Percentiles rank a stretch among this genome's conserved stretches.
phyloP scores from a whole-genome alignment of 2,797 vertebrate genomes.

The Potorous gilbertii region DNA sequence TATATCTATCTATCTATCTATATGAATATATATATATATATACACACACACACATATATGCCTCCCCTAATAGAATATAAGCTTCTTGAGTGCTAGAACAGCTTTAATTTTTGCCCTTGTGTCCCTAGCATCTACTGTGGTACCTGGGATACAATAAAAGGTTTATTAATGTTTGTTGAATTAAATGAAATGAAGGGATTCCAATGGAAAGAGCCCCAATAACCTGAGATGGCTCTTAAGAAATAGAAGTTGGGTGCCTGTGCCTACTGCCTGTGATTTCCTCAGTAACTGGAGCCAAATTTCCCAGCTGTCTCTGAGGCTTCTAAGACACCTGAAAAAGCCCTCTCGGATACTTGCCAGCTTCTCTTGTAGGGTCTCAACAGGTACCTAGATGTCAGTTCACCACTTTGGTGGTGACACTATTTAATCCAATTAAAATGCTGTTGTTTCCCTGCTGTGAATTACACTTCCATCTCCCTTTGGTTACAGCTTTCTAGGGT shows the following conservation, averaged over 20 bases:
- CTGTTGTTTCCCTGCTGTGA: conserved; percentile 11
- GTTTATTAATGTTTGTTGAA: neutral
- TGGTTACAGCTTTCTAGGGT: conserved; percentile 19
- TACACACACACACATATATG: neutral
- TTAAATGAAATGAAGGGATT: conserved; percentile 30
- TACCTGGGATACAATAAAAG: neutral
- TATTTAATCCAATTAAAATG: conserved; percentile 1
- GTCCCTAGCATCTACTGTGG: neutral
- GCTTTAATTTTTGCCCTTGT: neutral
- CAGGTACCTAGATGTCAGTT: conserved; percentile 28
- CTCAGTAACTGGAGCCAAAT: conserved; percentile 26
- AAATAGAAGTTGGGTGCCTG: conserved; percentile 58
- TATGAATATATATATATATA: too few relatives aligned
- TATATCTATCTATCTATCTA: too few relatives aligned
- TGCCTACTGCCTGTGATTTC: conserved; percentile 52
- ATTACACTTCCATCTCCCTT: conserved; percentile 38
- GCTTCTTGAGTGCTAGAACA: neutral
- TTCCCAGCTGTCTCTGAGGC: conserved; percentile 57
- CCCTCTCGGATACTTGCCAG: conserved; percentile 23
- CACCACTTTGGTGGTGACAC: neutral
- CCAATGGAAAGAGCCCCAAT: conserved; percentile 45
- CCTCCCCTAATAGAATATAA: neutral
- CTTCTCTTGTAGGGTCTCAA: conserved; percentile 44
- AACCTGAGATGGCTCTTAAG: conserved; percentile 56
- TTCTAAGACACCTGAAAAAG: conserved; percentile 74